Base-by-base conservation (phyloP, 2,888 invertebrate species). In the Harpalus rufipes region DNA sequence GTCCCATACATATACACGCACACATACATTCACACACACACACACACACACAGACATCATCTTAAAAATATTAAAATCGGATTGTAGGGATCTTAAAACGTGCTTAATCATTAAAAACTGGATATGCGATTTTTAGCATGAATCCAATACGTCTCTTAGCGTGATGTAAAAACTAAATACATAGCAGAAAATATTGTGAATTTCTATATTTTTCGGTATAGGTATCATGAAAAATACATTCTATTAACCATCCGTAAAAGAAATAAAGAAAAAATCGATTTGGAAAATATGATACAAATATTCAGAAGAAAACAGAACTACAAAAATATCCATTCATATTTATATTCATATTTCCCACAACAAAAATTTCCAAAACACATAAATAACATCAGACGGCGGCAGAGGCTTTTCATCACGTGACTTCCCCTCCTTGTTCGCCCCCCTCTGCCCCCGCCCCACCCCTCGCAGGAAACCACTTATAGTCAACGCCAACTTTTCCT, bases 321-420 rank as follows among this genome's bases (percentile, higher is more conserved):
- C 72, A 74, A 74, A 74, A 74, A 74, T 74, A 74, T 41, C 72
- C 72, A 68, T 68, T 68, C 68, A 74, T 74, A 74, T 74, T 74
- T 74, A 74, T 74, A 74, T 74, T 74, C 72, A 74, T 74, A 74
- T 74, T 74, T 74, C 44, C 44, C 68, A 68, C 68, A 74, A 74
- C 72, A 74, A 74, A 74, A 74, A 74, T 74, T 74, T 74, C 72
- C 78, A 78, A 78, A 78, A 78, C 78, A 58, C 78, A 78, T 78
- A 78, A 78, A 78, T 78, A 78, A 78, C 58, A 78, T 78, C 58
- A 16, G 58, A 25, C 25, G 21, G 78, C 56, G 58, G 58, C 25
- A 58, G 78, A 78, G 58, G 78, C 58, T 78, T 78, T 58, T 78
- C 78, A 78, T 78, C 78, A 56, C 74, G n/a, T 41, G 44, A 72